Evolutionary conservation across 2,888 invertebrate genomes (phyloP), one percentile per base, ranked within the genome.

Genomic region (Bembecia ichneumoniformis): DNA sequence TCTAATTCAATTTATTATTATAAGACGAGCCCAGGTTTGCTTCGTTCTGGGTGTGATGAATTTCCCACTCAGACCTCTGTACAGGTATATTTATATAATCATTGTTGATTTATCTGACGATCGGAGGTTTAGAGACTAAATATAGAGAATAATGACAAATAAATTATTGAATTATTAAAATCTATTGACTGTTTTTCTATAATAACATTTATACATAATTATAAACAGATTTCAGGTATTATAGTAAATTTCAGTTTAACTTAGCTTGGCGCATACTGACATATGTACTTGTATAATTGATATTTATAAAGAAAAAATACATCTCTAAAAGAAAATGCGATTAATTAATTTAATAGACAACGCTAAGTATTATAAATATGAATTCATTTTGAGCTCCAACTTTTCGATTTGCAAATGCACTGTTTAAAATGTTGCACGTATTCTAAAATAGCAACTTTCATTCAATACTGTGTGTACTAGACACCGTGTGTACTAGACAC

Each of bases 101-200:
- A n/a, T n/a, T n/a, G 28, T 28, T 40, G 2, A 40, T 40, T 40
- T 40, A 11, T 40, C 55, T 60, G 55, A 62, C 57, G 56, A 60
- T 52, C 62, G 60, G 66, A 69, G 64, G 61, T 59, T 62, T 57
- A 55, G 11, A 58, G 53, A 63, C 59, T 74, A 73, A 71, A 71
- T 69, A 68, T 60, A 81, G 74, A 58, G 58, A 72, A 71, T 80
- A 76, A 73, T 54, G 77, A 81, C 77, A 80, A 82, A 80, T 81
- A 78, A 79, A 56, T 54, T 64, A 40, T 5, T 65, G 59, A 64
- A 62, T 68, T 66, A 64, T 60, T 64, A 66, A 71, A 77, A 64
- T 78, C 74, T 81, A 78, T 80, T 60, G 79, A 78, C 78, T 82
- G 79, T 82, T 82, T 77, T 77, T 40, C n/a, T 40, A 40, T 40